phyloP scores from a whole-genome alignment of 2,888 invertebrate genomes.

The Gymnosoma rotundatum region DNA sequence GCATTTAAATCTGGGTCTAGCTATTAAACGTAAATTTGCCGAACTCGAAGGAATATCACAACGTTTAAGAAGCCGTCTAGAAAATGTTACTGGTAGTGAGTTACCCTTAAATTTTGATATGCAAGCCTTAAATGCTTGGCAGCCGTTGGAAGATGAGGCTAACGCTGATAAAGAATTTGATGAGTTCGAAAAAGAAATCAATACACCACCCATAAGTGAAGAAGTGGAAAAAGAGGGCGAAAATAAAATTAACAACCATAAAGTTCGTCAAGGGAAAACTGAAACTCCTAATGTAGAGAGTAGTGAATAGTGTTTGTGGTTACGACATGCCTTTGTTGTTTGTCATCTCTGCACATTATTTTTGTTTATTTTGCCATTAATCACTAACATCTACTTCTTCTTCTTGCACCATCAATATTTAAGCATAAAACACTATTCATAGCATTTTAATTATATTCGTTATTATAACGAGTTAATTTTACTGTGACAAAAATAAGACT shows the following conservation, averaged over 20 bases:
- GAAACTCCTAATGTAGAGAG: conserved; percentile 48
- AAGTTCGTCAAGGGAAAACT: conserved; percentile 56
- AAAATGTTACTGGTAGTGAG: conserved; percentile 84
- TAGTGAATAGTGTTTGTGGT: conserved; percentile 70
- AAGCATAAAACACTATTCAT: conserved; percentile 49
- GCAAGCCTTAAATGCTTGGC: conserved; percentile 75
- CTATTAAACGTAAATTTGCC: conserved; percentile 85
- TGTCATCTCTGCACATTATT: conserved; percentile 62
- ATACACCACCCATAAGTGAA: conserved; percentile 77
- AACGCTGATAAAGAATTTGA: conserved; percentile 82
- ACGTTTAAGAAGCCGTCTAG: conserved; percentile 84
- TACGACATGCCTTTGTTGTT: conserved; percentile 67
- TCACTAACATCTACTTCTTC: conserved; percentile 9
- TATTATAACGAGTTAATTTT: neutral
- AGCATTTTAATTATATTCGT: conserved; percentile 32
- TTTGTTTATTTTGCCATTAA: conserved; percentile 30
- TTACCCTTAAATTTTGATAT: conserved; percentile 83
- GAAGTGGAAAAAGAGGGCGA: conserved; percentile 47
- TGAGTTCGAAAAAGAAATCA: conserved; percentile 85
- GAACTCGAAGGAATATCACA: conserved; percentile 86
- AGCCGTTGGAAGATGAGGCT: conserved; percentile 79
- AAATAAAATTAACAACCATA: conserved; percentile 1
- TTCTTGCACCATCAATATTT: conserved; percentile 36
- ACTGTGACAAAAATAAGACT: conserved; percentile 49
- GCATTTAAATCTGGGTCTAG: conserved; percentile 78